Evolutionary conservation across 2,888 invertebrate genomes (phyloP), one percentile per base, ranked within the genome.

Genomic region (Aphodius sticticus): DNA sequence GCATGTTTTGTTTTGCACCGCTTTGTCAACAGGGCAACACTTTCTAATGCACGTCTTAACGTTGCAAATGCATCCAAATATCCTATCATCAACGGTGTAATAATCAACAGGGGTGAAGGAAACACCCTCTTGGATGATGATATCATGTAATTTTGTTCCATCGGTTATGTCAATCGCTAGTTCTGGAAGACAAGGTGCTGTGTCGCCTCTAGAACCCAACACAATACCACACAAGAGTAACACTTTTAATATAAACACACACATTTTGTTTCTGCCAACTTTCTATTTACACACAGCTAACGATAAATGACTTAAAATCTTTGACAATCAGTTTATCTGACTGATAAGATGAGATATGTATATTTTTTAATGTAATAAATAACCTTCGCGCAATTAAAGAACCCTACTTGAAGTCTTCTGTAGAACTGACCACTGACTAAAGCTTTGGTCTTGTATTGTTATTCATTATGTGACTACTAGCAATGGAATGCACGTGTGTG

Each of bases 1-100:
- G 69, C 79, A 79, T n/a, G 77, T 69, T 16, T 69, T 79, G 36
- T 79, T 69, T 12, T 72, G 15, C 5, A 74, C 6, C 6, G 35
- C 35, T 74, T 74, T 35, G 6, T 6, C n/a, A n/a, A 74, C n/a
- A 6, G 35, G 35, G 26, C 78, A 78, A 69, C 78, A 78, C 35
- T 71, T 78, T 26, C 78, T 70, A 37, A 78, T 38, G 71, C 78
- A 78, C 9, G 71, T 14, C 53, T 78, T 78, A 26, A 78, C 53
- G 16, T 71, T 78, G 16, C 78, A 78, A 37, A 72, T 53, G 26
- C 78, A 78, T 26, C 78, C 78, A 38, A 70, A 53, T 15, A 26
- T 71, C 16, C 26, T 37, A 38, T 38, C 78, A 26, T 78, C 26
- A 15, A 36, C 6, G 37, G 16, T 37, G 72, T 71, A 78, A 53